Evolutionary conservation across 2,888 invertebrate species (phyloP), one percentile per base, ranked within the genome.

Genomic region (Caenorhabditis sp.): DNA sequence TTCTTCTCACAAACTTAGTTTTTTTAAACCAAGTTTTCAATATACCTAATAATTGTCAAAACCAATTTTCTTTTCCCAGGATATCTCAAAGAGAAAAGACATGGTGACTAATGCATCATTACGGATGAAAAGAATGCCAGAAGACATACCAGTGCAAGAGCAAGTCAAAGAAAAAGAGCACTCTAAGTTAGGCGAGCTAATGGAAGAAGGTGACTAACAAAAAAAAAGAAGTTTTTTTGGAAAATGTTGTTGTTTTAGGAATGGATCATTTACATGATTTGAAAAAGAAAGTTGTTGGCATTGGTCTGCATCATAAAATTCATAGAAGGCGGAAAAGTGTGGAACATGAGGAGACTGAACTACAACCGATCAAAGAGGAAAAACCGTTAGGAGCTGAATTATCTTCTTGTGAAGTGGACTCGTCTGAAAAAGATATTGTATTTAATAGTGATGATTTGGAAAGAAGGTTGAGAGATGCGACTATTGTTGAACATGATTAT

Each of bases 61-160:
- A 31, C 10, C 31, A 31, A 31, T 31, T 31, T 31, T 4, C 10
- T 31, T 31, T 31, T 31, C 36, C 23, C n/a, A 61, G 54, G 73
- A 73, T 5, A n/a, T 31, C 3, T 10, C 43, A 26, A 67, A 65
- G 10, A 60, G 72, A 38, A 78, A 82, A 23, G 78, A 81, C 10
- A 95, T 96, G 93, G 95, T 97, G 80, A 97, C 97, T 38, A 97
- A 97, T 90, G 97, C 97, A 78, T 97, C 97, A 82, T 96, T 97
- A 90, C 92, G 95, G 80, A 95, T 96, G 79, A 95, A 95, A 90
- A 96, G 96, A 89, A 91, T 97, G 86, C 97, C 97, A 90, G 90
- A 90, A 66, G 85, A 85, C 63, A 85, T 85, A 27, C 84, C 85
- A 8, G 70, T 84, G 17, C 73, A 75, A 69, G 78, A 77, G 56